These are phyloP conservation scores for Tribolium castaneum DNA, from an alignment of 1,140 invertebrate species.

Conservation along the genomic window DNA sequence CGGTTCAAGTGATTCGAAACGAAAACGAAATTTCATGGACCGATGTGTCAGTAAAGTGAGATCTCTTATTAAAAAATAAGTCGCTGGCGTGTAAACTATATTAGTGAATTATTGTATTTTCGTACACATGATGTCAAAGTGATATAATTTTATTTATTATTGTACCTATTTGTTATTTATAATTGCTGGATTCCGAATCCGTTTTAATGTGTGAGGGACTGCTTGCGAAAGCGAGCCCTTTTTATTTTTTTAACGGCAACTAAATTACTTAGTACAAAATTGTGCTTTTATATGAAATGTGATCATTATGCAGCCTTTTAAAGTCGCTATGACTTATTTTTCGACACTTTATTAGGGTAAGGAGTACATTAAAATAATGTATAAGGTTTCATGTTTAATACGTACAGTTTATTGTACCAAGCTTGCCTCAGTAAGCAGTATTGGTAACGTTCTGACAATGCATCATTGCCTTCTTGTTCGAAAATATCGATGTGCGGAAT, in stretches of 20 bases:
- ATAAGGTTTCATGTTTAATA: conserved; percentile 42
- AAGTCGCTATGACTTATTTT: conserved; percentile 44
- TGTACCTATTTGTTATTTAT: conserved; percentile 32
- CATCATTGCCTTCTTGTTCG: conserved; percentile 50
- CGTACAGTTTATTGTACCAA: conserved; percentile 46
- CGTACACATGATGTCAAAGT: conserved; percentile 36
- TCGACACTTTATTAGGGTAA: conserved; percentile 28
- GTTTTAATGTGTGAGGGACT: conserved; percentile 1
- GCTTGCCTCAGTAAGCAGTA: conserved; percentile 45
- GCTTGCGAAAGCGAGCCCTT: conserved; percentile 7
- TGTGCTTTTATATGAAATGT: conserved; percentile 54
- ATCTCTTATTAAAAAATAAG: conserved; percentile 76
- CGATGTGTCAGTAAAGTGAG: conserved; percentile 81
- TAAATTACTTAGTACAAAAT: conserved; percentile 56
- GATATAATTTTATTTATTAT: conserved; percentile 39
- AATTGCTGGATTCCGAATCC: not conserved
- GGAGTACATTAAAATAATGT: conserved; percentile 47
- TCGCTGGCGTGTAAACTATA: conserved; percentile 36
- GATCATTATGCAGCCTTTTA: conserved; percentile 45
- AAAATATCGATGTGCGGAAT: conserved; percentile 31
- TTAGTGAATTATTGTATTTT: conserved; percentile 41
- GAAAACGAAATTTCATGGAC: conserved; percentile 81
- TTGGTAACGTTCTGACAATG: conserved; percentile 35
- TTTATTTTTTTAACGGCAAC: conserved; percentile 51
- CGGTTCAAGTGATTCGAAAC: conserved; percentile 65